Evolutionary conservation across 1,140 invertebrate genomes (phyloP), one percentile per base, ranked within the genome.

Genomic region (Cotesia typhae): DNA sequence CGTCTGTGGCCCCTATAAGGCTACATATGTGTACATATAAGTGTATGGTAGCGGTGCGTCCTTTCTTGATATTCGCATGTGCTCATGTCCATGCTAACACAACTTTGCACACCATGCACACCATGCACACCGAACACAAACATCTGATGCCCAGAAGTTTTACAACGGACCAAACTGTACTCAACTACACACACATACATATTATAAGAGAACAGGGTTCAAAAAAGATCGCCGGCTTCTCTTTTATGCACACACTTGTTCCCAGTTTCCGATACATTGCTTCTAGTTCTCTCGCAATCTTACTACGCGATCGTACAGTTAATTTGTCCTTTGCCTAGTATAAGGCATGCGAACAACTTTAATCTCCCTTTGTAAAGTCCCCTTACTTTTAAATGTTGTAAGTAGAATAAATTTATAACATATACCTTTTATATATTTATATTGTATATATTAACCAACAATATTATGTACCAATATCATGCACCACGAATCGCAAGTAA

Each of bases 1-100:
- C 52, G 70, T 55, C 64, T 66, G 73, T 70, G 38, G 17, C 57
- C 77, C 77, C 72, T 79, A 78, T 77, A 78, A 79, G 78, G 78
- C 36, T 59, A 69, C 72, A 67, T 70, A 36, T 51, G 64, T 66
- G 64, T 59, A 69, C 72, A 67, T 70, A 36, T 51, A 41, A 51
- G 64, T 17, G 38, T 51, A n/a, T 47, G n/a, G 5, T 28, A 47
- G 61, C 38, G 36, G 61, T 37, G 28, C 36, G 36, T 64, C 36
- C 61, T 64, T 64, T 64, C 38, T 4, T 14, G 38, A 47, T 28
- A 28, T 47, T 47, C 41, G 41, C 41, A 10, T 47, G 41, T 47
- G 41, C 10, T 47, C 41, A 47, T 47, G 41, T 47, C 41, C 41
- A 47, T 47, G 41, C 6, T 47, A 47, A 47, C 41, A 47, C 41